Percentiles rank a stretch among this genome's conserved stretches.
Evolutionary conservation across 2,888 invertebrate genomes (phyloP).

Genomic region (Eupithecia vulgata): DNA sequence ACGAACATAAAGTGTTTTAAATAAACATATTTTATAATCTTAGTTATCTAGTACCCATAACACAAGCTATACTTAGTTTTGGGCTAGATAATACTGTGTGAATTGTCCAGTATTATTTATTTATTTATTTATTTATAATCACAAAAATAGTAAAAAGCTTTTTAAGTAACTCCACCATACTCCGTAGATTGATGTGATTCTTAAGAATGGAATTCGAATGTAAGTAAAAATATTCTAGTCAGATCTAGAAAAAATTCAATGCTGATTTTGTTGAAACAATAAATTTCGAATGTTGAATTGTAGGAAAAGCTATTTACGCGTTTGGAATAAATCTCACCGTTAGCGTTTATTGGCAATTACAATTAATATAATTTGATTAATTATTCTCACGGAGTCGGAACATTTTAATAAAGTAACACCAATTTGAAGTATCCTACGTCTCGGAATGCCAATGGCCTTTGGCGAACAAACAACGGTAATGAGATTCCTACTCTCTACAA

Average conservation of each 20-base stretch:
- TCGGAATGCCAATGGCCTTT: background rate
- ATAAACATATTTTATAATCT: background rate
- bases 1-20: background rate
- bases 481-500: background rate
- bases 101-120: no score
- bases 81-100: no score
- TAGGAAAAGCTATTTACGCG: conserved; percentile 44
- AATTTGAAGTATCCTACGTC: background rate
- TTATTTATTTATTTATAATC: no score
- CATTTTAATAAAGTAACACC: background rate
- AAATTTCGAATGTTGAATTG: conserved; percentile 56
- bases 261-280: conserved; percentile 48
- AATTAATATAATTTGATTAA: conserved; percentile 42
- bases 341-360: conserved; percentile 23
- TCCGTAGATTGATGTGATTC: background rate
- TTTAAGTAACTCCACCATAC: background rate
- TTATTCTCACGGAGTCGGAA: background rate
- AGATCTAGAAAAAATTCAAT: conserved; percentile 47
- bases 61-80: no score
- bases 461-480: background rate
- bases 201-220: background rate
- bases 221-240: conserved; percentile 22
- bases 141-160: background rate
- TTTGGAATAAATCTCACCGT: conserved; percentile 41
- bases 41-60: no score